Percentiles rank a stretch among this genome's conserved stretches.
Conservation (phyloP, 1,140 invertebrate species). For the Penaeus indicus region DNA sequence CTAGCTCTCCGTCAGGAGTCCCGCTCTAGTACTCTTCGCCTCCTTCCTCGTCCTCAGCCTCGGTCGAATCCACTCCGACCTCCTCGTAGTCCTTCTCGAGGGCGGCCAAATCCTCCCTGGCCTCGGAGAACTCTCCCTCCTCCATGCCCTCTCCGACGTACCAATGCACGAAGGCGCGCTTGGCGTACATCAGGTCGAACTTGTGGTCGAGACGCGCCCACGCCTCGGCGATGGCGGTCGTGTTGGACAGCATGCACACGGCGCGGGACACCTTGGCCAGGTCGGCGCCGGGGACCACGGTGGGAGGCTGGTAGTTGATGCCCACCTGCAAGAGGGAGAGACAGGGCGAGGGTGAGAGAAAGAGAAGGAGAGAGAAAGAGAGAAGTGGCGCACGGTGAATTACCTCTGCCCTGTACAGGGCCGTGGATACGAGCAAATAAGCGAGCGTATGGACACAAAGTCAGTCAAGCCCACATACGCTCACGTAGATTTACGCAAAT, state of each 20-base stretch:
- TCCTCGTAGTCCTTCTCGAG: conserved; percentile 53
- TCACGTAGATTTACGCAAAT: too few relatives aligned
- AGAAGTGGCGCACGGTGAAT: too few relatives aligned
- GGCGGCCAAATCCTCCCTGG: conserved; percentile 39
- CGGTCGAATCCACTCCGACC: conserved; percentile 51
- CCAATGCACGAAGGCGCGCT: conserved; percentile 51
- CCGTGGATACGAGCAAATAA: too few relatives aligned
- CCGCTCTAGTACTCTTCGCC: conserved; percentile 46
- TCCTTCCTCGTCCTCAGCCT: conserved; percentile 52
- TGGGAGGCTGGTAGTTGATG: conserved; percentile 48
- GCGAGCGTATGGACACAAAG: too few relatives aligned
- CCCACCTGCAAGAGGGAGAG: conserved; percentile 31
- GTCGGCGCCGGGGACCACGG: conserved; percentile 46
- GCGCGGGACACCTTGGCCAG: conserved; percentile 50
- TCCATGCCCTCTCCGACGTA: conserved; percentile 54
- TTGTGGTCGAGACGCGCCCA: conserved; percentile 53
- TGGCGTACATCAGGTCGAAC: conserved; percentile 53
- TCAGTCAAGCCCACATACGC: too few relatives aligned
- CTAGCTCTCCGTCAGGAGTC: background rate
- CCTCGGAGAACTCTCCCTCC: conserved; percentile 50
- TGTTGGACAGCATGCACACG: conserved; percentile 51
- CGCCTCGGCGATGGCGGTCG: conserved; percentile 48
- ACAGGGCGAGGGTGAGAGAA: background rate
- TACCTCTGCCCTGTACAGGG: too few relatives aligned
- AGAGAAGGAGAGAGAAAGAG: too few relatives aligned